Base-by-base conservation (phyloP, 2,113 vertebrate genomes). In the Struthidea cinerea region DNA sequence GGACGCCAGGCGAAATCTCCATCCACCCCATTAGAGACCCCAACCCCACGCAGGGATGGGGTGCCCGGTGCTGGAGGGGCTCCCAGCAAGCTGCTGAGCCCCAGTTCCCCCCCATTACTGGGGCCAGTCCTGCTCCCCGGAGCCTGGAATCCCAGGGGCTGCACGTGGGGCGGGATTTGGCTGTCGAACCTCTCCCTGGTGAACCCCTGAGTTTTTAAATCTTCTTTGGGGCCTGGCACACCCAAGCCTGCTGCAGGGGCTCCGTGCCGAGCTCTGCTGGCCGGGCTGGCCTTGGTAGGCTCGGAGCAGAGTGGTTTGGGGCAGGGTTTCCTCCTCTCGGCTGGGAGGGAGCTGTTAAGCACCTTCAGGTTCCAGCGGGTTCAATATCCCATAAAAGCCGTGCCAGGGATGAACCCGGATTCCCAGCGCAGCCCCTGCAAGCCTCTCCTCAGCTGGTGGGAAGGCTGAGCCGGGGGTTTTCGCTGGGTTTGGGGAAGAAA, bases 101-200 rank as follows among this genome's bases (percentile, higher is more conserved):
- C 73, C 64, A 59, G 1, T 35, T 89, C 14, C 59, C 55, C 9
- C 46, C 67, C 20, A 0, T 52, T 11, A 41, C n/a, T 22, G 55
- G 68, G 69, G 32, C 39, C 64, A 87, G 59, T 39, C 17, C 32
- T 39, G 12, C 18, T 71, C 42, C 57, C 13, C 19, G 53, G 32
- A 74, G 35, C 44, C 61, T 30, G 13, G 18, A 33, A 28, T 7
- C 30, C 5, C 53, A 13, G 47, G 35, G 19, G 32, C n/a, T 46
- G 20, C 14, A 1, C 1, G 0, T 0, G 6, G 73, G 61, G 24
- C 11, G 6, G 57, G 49, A 30, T 39, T 16, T 0, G 5, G 24
- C 35, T 0, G 1, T 1, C 8, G 37, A 87, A 7, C 19, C 17
- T 37, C 35, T n/a, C 24, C 59, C 14, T 12, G 46, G n/a, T 47